Evolutionary conservation across 2,113 vertebrate genomes (phyloP).

Genomic region (Melanerpes formicivorus): DNA sequence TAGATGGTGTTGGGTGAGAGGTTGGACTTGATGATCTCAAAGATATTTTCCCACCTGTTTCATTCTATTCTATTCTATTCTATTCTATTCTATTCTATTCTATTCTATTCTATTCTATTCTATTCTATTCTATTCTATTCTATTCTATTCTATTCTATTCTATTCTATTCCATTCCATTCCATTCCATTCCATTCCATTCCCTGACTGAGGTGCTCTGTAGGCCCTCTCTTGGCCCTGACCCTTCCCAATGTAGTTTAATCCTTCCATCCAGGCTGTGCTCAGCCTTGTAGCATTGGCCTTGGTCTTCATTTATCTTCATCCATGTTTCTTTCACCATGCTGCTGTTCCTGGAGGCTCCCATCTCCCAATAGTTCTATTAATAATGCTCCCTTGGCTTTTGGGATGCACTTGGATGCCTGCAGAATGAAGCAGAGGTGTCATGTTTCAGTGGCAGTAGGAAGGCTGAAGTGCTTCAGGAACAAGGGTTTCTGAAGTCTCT

Average conservation of each 20-base stretch:
- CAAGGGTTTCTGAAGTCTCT: neutral
- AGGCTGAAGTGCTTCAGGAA: neutral
- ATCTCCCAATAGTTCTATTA: neutral
- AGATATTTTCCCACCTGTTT: no score
- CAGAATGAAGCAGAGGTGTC: neutral
- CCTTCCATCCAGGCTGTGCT: neutral
- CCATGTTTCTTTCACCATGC: neutral
- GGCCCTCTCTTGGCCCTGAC: neutral
- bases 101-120: no score
- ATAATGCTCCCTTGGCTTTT: neutral
- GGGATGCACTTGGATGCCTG: neutral
- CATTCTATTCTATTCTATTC: no score
- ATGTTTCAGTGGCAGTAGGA: neutral
- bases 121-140: no score
- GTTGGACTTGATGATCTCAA: no score
- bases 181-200: no score
- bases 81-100: no score
- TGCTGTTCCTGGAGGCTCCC: neutral
- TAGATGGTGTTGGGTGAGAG: no score
- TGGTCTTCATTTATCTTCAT: neutral
- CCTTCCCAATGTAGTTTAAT: rapidly evolving
- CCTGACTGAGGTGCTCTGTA: neutral
- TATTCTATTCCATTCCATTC: no score
- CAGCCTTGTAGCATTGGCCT: neutral
- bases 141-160: no score